Evolutionary conservation across 2,888 invertebrate genomes (phyloP), one percentile per base, ranked within the genome.

Genomic region (Tetropium fuscum): DNA sequence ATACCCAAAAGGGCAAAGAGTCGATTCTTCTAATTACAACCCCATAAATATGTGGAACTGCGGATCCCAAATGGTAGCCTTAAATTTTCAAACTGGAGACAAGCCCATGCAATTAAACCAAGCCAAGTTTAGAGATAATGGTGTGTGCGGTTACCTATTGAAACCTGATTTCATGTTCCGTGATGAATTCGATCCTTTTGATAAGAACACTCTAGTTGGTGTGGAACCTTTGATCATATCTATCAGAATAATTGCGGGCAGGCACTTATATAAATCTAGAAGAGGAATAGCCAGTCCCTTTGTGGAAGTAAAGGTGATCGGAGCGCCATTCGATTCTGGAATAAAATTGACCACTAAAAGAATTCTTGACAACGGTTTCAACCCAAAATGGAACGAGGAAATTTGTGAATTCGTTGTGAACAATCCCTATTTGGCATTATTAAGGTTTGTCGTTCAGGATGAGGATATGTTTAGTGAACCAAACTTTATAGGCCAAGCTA

Each of bases 391-490:
- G 97, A 92, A 94, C 77, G 95, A 96, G 76, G 78, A 79, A 25
- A 84, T 86, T 6, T 93, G 93, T 81, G 91, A 92, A 73, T 95
- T 97, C 79, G 88, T 89, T 30, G 86, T 97, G 7, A 82, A 83
- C 8, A 94, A 92, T 83, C 94, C 96, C 0, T 87, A 93, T 51
- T 86, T 95, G 75, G 94, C 97, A 0, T 81, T 97, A 43, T 82
- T 95, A 43, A 86, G 97, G 27, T 97, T 98, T 81, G 86, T 92
- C 32, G 93, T 97, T 0, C 92, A 95, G 81, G 97, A 97, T 81
- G 97, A 97, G 80, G 98, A 99, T 78, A 94, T 97, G 85, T 98
- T 99, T 82, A 97, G 97, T 0, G 98, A 98, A 75, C 93, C 91
- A 7, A 97, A 97, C 84, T 97, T 98, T 80, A 92, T 98, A 61